Evolutionary conservation across 2,888 invertebrate genomes (phyloP), one percentile per base, ranked within the genome.

Genomic region (Cordylochernes scorpioides): DNA sequence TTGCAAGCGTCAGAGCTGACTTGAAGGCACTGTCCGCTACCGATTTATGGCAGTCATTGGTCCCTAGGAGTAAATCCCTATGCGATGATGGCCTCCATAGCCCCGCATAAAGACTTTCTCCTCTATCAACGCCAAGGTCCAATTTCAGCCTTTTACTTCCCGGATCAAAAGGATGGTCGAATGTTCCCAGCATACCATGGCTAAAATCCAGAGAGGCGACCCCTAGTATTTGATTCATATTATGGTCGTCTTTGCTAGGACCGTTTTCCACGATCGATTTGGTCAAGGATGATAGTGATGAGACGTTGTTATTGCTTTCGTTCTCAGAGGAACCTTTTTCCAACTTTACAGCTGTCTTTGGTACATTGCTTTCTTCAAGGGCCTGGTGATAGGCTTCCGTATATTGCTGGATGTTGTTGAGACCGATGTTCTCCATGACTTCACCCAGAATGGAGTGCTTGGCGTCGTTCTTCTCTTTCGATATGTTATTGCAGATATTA

Each of bases 371-470:
- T 54, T 88, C 88, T 51, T 82, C 84, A 24, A 88, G 59, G 0
- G 88, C 88, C 53, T 84, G 82, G 45, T 82, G 72, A 49, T 86
- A 88, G 13, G 88, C 88, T 57, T 91, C 88, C 42, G 74, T 82
- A 52, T 86, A 88, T 53, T 84, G 80, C 42, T 82, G 82, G 46
- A 88, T 82, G 48, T 78, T 80, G 42, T 73, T 78, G 27, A 88
- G 58, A 0, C 88, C 88, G 48, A 84, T 84, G 53, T 84, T 82
- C 51, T 86, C 84, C 80, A 91, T 88, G 18, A 91, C 64, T 51
- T 91, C 88, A 13, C 82, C 82, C 10, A 88, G 78, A 25, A 86
- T 61, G 7, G 46, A 45, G 32, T 43, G 42, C 27, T 40, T 29
- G 27, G 44, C 42, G 36, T 38, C 41, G 15, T 30, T 22, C n/a